These are phyloP conservation scores for Drosophila prostipennis DNA, from an alignment of 2,888 invertebrate species.

Conservation along the genomic window DNA sequence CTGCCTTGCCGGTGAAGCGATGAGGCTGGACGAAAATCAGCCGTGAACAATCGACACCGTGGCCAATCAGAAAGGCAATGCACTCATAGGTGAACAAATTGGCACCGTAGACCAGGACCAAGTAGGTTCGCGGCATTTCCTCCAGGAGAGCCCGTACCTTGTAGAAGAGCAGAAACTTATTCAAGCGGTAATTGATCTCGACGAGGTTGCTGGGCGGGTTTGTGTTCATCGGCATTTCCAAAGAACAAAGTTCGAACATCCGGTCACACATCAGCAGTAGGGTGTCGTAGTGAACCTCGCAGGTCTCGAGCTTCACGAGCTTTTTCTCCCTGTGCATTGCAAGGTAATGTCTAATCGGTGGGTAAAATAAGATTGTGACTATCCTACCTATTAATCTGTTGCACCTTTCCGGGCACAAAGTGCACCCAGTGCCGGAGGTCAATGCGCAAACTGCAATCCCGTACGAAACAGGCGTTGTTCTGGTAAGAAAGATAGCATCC, in stretches of 20 bases:
- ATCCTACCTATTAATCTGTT: constrained; percentile 63
- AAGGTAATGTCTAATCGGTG: background rate
- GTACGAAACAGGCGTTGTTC: constrained; percentile 59
- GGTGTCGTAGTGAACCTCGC: constrained; percentile 72
- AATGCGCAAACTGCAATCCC: constrained; percentile 66
- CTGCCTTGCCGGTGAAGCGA: background rate
- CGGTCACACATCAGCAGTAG: constrained; percentile 65
- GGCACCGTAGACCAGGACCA: constrained; percentile 73
- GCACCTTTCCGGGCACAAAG: constrained; percentile 63
- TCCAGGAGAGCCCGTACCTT: constrained; percentile 60
- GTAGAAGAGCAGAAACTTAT: constrained; percentile 74
- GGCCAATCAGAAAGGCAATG: constrained; percentile 65
- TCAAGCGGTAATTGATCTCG: constrained; percentile 75
- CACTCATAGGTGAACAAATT: constrained; percentile 73
- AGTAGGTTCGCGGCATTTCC: constrained; percentile 19
- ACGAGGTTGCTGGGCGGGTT: constrained; percentile 69
- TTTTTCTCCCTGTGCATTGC: constrained; percentile 55
- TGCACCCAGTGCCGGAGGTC: constrained; percentile 70
- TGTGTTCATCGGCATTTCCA: background rate
- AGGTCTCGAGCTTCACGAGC: constrained; percentile 59
- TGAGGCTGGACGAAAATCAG: constrained; percentile 62
- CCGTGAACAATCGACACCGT: constrained; percentile 50
- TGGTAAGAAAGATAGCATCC: constrained; percentile 63
- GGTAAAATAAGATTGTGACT: too few species aligned
- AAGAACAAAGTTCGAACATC: constrained; percentile 34